Conservation (phyloP, 1,140 invertebrate species). For the Coelopa frigida region DNA sequence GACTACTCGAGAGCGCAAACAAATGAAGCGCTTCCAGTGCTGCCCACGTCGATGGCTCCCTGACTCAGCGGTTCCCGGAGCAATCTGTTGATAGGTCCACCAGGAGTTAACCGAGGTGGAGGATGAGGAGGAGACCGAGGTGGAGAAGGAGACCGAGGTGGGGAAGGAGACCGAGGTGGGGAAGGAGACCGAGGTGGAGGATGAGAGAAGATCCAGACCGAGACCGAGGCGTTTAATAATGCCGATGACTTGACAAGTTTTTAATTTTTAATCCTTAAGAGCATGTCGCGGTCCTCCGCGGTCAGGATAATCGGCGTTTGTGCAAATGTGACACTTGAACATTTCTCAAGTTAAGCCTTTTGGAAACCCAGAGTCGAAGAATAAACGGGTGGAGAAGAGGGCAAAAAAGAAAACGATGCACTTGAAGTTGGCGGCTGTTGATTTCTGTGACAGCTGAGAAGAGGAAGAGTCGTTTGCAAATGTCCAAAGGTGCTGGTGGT, state of each 20-base stretch:
- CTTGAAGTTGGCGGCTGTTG: conserved; percentile 8
- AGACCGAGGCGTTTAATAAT: conserved; percentile 45
- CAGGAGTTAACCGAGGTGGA: too few species aligned
- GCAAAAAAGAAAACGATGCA: background rate
- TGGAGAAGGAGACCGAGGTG: too few species aligned
- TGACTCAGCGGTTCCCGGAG: too few species aligned
- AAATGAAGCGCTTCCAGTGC: too few species aligned
- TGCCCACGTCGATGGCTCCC: too few species aligned
- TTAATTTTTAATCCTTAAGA: conserved; percentile 6
- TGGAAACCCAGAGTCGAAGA: conserved; percentile 2
- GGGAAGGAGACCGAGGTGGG: too few species aligned
- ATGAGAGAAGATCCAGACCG: too few species aligned
- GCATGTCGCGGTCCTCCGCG: background rate
- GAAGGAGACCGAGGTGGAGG: too few species aligned
- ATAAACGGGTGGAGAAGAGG: background rate
- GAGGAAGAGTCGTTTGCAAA: background rate
- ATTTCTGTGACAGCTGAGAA: background rate
- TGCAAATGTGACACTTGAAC: conserved; percentile 13
- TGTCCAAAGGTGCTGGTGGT: background rate
- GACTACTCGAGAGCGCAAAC: too few species aligned
- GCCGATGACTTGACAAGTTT: conserved; percentile 43
- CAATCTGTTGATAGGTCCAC: too few species aligned
- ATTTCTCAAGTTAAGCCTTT: background rate
- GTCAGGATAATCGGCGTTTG: conserved; percentile 27
- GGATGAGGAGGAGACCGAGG: too few species aligned